Conservation (phyloP, 2,113 vertebrate genomes). For the Sminthopsis crassicaudata region DNA sequence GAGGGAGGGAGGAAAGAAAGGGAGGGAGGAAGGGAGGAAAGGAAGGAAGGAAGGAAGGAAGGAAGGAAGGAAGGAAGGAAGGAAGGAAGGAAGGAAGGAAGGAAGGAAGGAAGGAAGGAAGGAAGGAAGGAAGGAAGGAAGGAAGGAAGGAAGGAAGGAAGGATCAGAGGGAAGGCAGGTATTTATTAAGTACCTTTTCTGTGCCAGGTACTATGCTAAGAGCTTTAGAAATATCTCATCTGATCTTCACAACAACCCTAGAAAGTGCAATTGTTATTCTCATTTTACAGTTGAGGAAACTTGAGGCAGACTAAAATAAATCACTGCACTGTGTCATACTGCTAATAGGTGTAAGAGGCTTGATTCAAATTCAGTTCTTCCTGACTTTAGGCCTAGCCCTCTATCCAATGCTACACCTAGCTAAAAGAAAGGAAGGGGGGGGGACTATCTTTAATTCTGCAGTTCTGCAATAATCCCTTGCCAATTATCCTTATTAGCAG, state of each 20-base stretch:
- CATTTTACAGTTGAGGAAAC: neutral
- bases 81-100: too few species aligned
- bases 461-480: neutral
- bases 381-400: neutral
- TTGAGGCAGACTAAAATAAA: neutral
- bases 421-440: neutral
- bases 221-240: neutral
- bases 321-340: neutral
- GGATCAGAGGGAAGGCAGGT: too few species aligned
- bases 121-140: too few species aligned
- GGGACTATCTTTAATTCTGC: neutral
- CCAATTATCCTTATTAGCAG: neutral
- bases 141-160: too few species aligned
- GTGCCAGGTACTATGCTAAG: neutral
- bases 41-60: too few species aligned
- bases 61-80: too few species aligned
- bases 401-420: neutral
- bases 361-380: too few species aligned
- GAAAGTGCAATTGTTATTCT: neutral
- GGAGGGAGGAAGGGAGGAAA: too few species aligned
- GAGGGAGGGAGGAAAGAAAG: too few species aligned
- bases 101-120: too few species aligned
- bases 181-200: neutral
- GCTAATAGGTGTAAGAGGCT: neutral
- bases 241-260: neutral